Percentiles rank a stretch among this genome's conserved stretches.
phyloP scores from a whole-genome alignment of 2,888 invertebrate species.

The Nycteola revayana region DNA sequence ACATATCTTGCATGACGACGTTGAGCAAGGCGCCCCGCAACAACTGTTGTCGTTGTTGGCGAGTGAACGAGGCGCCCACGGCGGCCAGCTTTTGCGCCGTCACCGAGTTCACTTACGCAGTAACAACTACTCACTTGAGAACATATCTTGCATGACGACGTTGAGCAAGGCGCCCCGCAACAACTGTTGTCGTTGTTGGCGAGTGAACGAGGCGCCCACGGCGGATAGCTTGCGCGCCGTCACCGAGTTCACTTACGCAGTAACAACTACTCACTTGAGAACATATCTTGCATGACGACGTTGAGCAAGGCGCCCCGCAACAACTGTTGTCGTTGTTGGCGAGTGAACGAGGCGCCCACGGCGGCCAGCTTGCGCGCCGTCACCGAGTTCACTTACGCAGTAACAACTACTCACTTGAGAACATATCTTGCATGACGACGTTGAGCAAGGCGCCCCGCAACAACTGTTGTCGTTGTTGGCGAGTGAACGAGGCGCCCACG shows the following conservation, averaged over 20 bases:
- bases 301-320: slow-evolving; percentile 59
- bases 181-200: slow-evolving; percentile 64
- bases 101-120: too few species aligned
- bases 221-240: slow-evolving; percentile 64
- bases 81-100: slow-evolving; percentile 61
- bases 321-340: slow-evolving; percentile 64
- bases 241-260: too few species aligned
- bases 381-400: too few species aligned
- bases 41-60: slow-evolving; percentile 64
- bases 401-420: slow-evolving; percentile 49
- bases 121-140: slow-evolving; percentile 49
- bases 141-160: slow-evolving; percentile 70
- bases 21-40: slow-evolving; percentile 55
- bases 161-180: slow-evolving; percentile 59
- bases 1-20: too few species aligned
- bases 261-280: slow-evolving; percentile 49
- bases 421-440: slow-evolving; percentile 60
- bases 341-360: slow-evolving; percentile 68
- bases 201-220: slow-evolving; percentile 68
- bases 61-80: slow-evolving; percentile 69
- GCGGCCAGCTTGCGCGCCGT: slow-evolving; percentile 64
- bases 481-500: slow-evolving; percentile 68
- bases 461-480: slow-evolving; percentile 64
- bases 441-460: slow-evolving; percentile 56
- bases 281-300: slow-evolving; percentile 70